Conservation (phyloP, 2,113 vertebrate species). For the Probosciger aterrimus region DNA sequence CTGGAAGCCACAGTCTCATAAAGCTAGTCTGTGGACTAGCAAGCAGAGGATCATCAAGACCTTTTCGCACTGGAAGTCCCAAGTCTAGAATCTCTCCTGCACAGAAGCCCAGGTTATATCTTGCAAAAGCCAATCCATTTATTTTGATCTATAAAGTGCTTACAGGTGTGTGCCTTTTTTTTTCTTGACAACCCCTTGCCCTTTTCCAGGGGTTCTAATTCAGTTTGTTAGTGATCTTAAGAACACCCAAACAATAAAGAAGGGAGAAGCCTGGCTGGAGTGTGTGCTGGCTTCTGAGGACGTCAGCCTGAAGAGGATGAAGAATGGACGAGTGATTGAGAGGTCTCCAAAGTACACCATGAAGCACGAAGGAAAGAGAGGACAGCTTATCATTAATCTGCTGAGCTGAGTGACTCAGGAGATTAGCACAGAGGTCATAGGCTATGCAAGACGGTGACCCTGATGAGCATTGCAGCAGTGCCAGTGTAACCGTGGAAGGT, state of each 20-base stretch:
- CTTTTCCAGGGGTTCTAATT: constrained; percentile 58
- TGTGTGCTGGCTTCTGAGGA: constrained; percentile 72
- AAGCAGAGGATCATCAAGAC: neutral
- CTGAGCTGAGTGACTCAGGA: constrained; percentile 58
- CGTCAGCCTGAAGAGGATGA: constrained; percentile 59
- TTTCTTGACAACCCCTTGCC: neutral
- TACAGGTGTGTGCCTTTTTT: neutral
- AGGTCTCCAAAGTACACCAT: constrained; percentile 43
- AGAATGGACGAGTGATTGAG: constrained; percentile 59
- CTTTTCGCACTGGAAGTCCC: neutral
- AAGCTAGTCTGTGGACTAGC: neutral
- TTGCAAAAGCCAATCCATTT: neutral
- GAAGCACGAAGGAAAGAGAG: constrained; percentile 57
- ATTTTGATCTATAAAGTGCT: neutral
- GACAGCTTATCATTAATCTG: constrained; percentile 63
- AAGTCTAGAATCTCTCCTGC: neutral
- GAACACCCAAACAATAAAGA: constrained; percentile 65
- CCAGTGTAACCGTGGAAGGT: constrained; percentile 63
- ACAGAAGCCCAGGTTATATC: neutral
- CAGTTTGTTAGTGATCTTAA: constrained; percentile 70
- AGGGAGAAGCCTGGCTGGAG: constrained; percentile 60
- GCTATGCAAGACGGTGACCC: constrained; percentile 63
- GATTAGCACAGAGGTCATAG: constrained; percentile 21
- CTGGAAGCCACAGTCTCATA: neutral
- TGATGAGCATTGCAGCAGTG: constrained; percentile 60